Evolutionary conservation across 92 coral and sea anemone species (phyloP).

Genomic region (Isaurus tuberculatus): DNA sequence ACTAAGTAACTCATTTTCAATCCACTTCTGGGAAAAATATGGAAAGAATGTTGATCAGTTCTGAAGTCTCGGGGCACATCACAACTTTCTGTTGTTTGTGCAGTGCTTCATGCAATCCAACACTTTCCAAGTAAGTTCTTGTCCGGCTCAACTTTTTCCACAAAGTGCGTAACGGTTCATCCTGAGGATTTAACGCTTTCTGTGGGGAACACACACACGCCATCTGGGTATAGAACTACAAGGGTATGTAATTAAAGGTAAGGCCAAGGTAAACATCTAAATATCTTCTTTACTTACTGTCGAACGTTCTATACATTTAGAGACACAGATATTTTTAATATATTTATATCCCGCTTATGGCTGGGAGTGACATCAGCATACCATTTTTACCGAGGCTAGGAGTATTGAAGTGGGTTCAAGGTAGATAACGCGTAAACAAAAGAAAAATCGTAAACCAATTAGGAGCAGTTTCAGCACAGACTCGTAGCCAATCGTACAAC

Average conservation of each 20-base stretch:
- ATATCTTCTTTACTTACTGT: too few relatives aligned
- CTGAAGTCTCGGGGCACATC: conserved; percentile 71
- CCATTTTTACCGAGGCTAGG: too few relatives aligned
- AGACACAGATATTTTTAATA: too few relatives aligned
- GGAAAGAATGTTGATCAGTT: conserved; percentile 77
- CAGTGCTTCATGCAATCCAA: conserved; percentile 56
- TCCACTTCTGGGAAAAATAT: conserved; percentile 71
- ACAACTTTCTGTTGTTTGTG: conserved; percentile 67
- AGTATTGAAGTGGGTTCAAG: too few relatives aligned
- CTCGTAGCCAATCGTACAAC: too few relatives aligned
- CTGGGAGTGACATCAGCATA: too few relatives aligned
- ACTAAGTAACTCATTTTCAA: conserved; percentile 7
- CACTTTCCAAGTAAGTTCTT: conserved; percentile 72
- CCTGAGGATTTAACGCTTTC: conserved; percentile 76
- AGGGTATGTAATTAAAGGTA: background rate
- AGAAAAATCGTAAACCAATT: too few relatives aligned
- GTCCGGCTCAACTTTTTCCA: conserved; percentile 78
- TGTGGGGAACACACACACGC: conserved; percentile 79
- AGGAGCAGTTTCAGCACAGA: too few relatives aligned
- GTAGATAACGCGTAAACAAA: too few relatives aligned
- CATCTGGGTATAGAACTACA: conserved; percentile 87
- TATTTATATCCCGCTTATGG: too few relatives aligned
- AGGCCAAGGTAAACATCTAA: background rate
- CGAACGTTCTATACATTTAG: too few relatives aligned
- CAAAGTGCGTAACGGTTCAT: conserved; percentile 72